phyloP scores from a whole-genome alignment of 2,888 invertebrate genomes.

The Scaptomyza parva region DNA sequence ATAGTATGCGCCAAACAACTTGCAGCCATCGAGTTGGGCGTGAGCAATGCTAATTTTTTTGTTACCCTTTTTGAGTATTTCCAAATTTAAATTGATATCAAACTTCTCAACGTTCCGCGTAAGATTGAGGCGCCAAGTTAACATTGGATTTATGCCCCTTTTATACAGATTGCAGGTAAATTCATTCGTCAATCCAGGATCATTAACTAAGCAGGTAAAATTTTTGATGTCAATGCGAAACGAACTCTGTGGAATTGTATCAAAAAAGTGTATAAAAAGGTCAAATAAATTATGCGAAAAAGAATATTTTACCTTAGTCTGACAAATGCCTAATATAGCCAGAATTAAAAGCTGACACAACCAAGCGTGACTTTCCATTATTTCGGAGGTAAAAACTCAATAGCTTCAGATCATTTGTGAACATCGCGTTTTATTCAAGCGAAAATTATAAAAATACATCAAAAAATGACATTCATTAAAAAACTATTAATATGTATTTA shows the following conservation, averaged over 20 bases:
- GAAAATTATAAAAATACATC: not conserved
- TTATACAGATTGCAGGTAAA: constrained; percentile 11
- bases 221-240: constrained; percentile 14
- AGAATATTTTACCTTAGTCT: constrained; percentile 31
- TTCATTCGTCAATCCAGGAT: not conserved
- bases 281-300: too few relatives aligned
- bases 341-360: not conserved
- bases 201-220: constrained; percentile 13
- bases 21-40: constrained; percentile 55
- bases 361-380: constrained; percentile 6
- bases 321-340: not conserved
- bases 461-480: too few relatives aligned
- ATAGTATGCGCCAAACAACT: constrained; percentile 32
- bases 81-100: not conserved
- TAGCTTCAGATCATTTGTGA: too few relatives aligned
- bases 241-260: not conserved
- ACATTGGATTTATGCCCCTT: not conserved
- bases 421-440: constrained; percentile 4
- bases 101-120: not conserved
- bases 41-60: constrained; percentile 39
- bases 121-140: constrained; percentile 5
- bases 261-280: too few relatives aligned
- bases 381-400: not conserved
- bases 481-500: too few relatives aligned
- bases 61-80: constrained; percentile 50